These are phyloP conservation scores for Dendrocincla fuliginosa DNA, from an alignment of 2,797 vertebrate genomes.

Conservation along the genomic window DNA sequence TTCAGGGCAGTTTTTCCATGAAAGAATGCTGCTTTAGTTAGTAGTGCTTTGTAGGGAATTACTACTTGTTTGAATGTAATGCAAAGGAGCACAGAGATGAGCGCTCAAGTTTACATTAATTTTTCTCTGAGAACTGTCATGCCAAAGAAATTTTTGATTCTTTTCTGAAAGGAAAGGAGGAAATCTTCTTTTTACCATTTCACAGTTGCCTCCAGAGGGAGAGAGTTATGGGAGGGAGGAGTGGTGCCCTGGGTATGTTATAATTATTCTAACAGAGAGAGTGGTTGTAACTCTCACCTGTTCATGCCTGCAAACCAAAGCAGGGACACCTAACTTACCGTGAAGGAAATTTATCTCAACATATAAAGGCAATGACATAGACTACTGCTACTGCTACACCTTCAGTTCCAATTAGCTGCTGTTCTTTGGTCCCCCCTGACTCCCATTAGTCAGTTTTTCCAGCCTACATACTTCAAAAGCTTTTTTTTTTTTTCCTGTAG, in stretches of 20 bases:
- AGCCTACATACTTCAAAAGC: background rate
- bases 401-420: background rate
- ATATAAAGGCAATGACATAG: background rate
- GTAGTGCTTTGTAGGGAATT: background rate
- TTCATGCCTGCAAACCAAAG: background rate
- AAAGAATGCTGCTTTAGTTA: background rate
- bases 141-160: background rate
- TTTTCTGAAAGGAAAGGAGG: background rate
- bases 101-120: rapidly evolving
- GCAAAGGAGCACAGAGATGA: background rate
- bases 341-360: background rate
- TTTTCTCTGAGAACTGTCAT: background rate
- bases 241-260: background rate
- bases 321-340: background rate
- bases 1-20: background rate
- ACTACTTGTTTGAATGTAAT: background rate
- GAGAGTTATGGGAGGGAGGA: background rate
- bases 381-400: background rate
- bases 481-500: background rate
- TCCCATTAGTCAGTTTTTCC: background rate
- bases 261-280: background rate
- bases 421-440: background rate
- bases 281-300: background rate
- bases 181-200: background rate
- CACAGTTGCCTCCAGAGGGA: background rate